Evolutionary conservation across 2,888 invertebrate species (phyloP), one percentile per base, ranked within the genome.

Genomic region (Volucella inanis): DNA sequence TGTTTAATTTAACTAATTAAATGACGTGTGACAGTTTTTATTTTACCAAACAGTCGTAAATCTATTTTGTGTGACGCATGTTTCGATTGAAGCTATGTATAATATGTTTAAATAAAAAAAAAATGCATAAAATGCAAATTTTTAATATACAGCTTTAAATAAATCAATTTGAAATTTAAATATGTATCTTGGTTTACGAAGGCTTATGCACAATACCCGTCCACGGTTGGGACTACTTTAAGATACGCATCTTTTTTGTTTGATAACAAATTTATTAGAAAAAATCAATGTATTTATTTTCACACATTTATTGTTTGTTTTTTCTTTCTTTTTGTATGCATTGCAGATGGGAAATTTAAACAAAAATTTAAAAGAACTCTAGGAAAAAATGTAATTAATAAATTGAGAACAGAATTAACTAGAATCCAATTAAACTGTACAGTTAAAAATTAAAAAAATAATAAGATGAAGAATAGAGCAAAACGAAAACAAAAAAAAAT

Each of bases 331-430:
- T 81, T 87, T 87, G 87, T 89, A 87, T 89, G 88, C 87, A 88
- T 91, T 91, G 86, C 91, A 91, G 91, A 89, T 90, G 89, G 89
- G 88, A 89, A 88, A 88, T 88, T 89, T 87, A 90, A 88, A 88
- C 89, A 89, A 89, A 90, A 89, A 88, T 67, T 89, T 88, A 89
- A 88, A 87, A 89, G 87, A 89, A 88, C 88, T 86, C 87, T 89
- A 85, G 87, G 86, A 70, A 88, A 71, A 87, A 67, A 80, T 68
- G 88, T 88, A 81, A 89, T 90, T 88, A 90, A 91, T 88, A 90
- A 90, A 80, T 87, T 90, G 88, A 90, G 89, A 89, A 88, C 90
- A 89, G 90, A 90, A 88, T 88, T 91, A 87, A 90, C 91, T 89
- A 89, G 89, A 88, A 90, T 91, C 85, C 89, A 90, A 89, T 89